These are phyloP conservation scores for Zelostemma sp. DNA, from an alignment of 1,140 invertebrate species.

Conservation along the genomic window DNA sequence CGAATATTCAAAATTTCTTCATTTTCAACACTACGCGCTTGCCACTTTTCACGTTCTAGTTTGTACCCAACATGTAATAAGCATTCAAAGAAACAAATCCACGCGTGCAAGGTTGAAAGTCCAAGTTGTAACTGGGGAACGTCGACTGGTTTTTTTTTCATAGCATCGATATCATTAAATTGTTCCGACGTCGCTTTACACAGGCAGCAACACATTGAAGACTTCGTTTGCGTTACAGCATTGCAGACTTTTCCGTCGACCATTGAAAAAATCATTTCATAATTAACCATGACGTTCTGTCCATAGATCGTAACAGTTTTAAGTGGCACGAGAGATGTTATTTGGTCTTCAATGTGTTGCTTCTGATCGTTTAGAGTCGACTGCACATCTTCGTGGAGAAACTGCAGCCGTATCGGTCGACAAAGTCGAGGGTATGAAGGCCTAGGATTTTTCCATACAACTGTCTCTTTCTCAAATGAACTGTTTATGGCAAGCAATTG, in stretches of 20 bases:
- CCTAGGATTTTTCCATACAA: conserved; percentile 51
- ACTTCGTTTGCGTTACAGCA: conserved; percentile 51
- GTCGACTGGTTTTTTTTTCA: conserved; percentile 1
- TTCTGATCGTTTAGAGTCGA: not conserved
- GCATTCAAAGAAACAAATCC: conserved; percentile 21
- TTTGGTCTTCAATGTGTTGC: too few relatives aligned
- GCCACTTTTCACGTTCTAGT: conserved; percentile 30
- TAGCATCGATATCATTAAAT: conserved; percentile 10
- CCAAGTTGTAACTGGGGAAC: not conserved
- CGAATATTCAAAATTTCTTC: conserved; percentile 24
- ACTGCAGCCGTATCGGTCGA: conserved; percentile 52
- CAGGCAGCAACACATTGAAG: conserved; percentile 29
- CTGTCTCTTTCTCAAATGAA: not conserved
- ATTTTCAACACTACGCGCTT: conserved; percentile 27
- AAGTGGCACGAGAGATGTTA: too few relatives aligned
- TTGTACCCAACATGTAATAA: conserved; percentile 13
- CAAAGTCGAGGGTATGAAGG: conserved; percentile 58
- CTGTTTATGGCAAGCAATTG: conserved; percentile 13
- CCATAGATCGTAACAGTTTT: conserved; percentile 21
- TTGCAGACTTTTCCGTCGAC: conserved; percentile 68
- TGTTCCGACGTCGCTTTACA: conserved; percentile 18
- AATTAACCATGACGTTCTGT: conserved; percentile 36
- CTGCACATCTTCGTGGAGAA: conserved; percentile 14
- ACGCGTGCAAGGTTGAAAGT: conserved; percentile 17
- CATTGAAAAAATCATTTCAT: conserved; percentile 59